phyloP scores from a whole-genome alignment of 2,888 invertebrate genomes.

The Agonopterix alstromeriana region DNA sequence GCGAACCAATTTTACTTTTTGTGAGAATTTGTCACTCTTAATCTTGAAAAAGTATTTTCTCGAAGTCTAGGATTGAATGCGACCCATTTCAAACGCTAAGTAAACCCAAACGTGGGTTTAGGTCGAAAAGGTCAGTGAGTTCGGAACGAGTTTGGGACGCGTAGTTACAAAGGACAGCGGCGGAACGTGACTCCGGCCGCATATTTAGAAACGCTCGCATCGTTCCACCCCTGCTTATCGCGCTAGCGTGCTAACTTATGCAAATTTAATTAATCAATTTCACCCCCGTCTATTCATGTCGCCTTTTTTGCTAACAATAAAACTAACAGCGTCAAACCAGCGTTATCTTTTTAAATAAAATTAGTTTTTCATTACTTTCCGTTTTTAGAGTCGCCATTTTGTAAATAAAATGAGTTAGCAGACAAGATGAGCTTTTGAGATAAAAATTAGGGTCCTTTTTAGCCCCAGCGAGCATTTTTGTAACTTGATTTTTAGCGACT shows the following conservation, averaged over 20 bases:
- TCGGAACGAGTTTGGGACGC: neutral
- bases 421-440: constrained; percentile 24
- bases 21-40: too few relatives aligned
- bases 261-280: constrained; percentile 73
- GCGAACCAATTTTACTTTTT: neutral
- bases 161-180: constrained; percentile 10
- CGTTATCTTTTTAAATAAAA: too few relatives aligned
- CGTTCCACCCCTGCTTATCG: constrained; percentile 40
- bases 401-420: neutral
- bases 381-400: too few relatives aligned
- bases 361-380: too few relatives aligned
- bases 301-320: constrained; percentile 26
- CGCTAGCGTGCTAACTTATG: constrained; percentile 65
- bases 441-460: constrained; percentile 56
- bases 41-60: too few relatives aligned
- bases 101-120: too few relatives aligned
- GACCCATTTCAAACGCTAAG: too few relatives aligned
- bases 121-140: neutral
- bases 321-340: too few relatives aligned
- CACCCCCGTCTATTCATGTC: constrained; percentile 39
- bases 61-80: too few relatives aligned
- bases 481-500: constrained; percentile 35
- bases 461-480: constrained; percentile 41
- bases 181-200: constrained; percentile 58
- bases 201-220: constrained; percentile 43